phyloP scores from a whole-genome alignment of 1,140 invertebrate genomes.

The Macrotrachela quadricornifera region DNA sequence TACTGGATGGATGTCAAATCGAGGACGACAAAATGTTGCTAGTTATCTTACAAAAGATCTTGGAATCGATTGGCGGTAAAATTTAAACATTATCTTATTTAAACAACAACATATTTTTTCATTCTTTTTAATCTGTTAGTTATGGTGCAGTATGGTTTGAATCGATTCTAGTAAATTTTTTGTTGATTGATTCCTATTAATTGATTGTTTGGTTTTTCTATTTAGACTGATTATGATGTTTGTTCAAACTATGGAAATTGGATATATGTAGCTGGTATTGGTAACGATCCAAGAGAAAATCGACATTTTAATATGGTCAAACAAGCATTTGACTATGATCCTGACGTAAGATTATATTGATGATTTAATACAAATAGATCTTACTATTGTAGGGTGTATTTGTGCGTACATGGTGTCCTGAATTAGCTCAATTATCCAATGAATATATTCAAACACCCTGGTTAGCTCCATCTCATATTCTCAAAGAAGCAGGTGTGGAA shows the following conservation, averaged over 20 bases:
- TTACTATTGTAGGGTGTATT: no score
- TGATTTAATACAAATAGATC: no score
- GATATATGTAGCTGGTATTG: conserved; percentile 31
- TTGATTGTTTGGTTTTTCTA: no score
- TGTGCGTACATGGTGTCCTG: no score
- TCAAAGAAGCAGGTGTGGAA: no score
- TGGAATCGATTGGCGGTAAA: conserved; percentile 23
- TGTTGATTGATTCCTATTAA: no score
- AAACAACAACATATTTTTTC: no score
- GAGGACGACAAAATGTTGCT: conserved; percentile 30
- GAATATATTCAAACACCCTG: no score
- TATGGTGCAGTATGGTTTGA: conserved; percentile 33
- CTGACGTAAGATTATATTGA: conserved; percentile 11
- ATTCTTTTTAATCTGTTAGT: conserved; percentile 8
- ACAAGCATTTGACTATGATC: conserved; percentile 30
- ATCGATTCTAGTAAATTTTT: conserved; percentile 15
- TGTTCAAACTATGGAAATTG: conserved; percentile 34
- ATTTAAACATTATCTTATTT: no score
- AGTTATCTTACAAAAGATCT: conserved; percentile 31
- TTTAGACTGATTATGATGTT: conserved; percentile 28
- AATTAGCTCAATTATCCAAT: no score
- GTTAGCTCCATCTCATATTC: no score
- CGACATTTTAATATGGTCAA: conserved; percentile 33
- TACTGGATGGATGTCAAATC: conserved; percentile 33
- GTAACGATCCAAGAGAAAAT: conserved; percentile 30